Base-by-base conservation (phyloP, 2,797 vertebrate genomes). In the Coranthus polyacanthus region DNA sequence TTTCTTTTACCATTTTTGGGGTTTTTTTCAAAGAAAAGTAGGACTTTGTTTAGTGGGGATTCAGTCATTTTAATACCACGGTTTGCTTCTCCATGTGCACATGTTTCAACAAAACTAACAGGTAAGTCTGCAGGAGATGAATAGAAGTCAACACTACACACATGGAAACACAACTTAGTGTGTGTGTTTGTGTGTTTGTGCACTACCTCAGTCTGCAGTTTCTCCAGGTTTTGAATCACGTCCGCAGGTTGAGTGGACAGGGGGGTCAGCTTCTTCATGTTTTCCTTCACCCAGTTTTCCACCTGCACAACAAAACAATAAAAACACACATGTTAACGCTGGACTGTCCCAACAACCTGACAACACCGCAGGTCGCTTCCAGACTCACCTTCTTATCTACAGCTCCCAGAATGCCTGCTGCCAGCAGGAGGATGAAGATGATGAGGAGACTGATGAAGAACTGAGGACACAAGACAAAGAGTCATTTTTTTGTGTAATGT, bases 391-490 rank as follows among this genome's bases (percentile, higher is more conserved):
- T 20, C 75, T 74, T 87, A 17, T 80, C 78, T 6, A 94, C 59
- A 3, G 89, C 90, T 55, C 91, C 95, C 79, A 96, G 32, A 73
- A 96, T 55, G 2, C 97, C 96, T 1, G 94, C 93, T 2, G 81
- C 85, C 72, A 97, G 0, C 68, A 97, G 94, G 81, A 98, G 91
- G 54, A 95, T 67, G 85, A 97, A 91, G 80, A 97, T 95, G 79
- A 95, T 7, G 54, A 97, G 89, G 57, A 98, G 89, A 39, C 88
- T 86, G 64, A 96, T 86, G 83, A 97, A 97, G 89, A 96, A 97
- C 96, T 97, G 79, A 10, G 34, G 69, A 56, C 20, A 77, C 12
- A 59, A 51, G 20, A 42, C 6, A 22, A 18, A 49, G 2, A 50
- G 13, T 16, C n/a, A 36, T 36, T 38, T 42, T 15, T 20, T n/a